phyloP scores from a whole-genome alignment of 2,113 vertebrate species.

The Laticauda laticaudata region DNA sequence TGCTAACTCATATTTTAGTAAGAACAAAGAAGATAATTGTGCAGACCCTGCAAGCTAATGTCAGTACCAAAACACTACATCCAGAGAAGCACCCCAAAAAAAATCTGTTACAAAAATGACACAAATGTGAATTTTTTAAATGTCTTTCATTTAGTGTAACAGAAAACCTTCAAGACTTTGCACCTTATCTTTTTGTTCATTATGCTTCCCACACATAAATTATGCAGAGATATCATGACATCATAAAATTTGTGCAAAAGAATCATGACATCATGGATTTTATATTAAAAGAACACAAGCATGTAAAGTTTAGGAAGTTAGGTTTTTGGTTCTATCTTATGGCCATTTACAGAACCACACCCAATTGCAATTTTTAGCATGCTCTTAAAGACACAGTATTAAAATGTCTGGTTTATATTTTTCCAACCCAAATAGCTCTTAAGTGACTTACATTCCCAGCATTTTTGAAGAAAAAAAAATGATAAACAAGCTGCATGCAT shows the following conservation, averaged over 20 bases:
- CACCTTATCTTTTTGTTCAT: background rate
- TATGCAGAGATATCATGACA: background rate
- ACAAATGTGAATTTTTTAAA: constrained; percentile 24
- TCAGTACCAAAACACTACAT: constrained; percentile 60
- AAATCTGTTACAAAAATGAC: constrained; percentile 41
- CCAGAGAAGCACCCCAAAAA: constrained; percentile 49
- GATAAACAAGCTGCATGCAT: background rate
- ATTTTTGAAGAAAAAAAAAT: background rate
- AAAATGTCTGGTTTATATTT: too few species aligned
- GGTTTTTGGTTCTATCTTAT: too few species aligned
- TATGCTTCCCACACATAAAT: background rate
- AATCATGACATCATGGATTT: background rate
- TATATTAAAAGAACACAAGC: background rate
- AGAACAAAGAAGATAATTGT: constrained; percentile 74
- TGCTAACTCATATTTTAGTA: constrained; percentile 76
- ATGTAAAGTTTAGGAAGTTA: background rate
- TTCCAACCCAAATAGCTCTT: too few species aligned
- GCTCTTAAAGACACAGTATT: too few species aligned
- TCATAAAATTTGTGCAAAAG: background rate
- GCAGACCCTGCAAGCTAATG: constrained; percentile 66
- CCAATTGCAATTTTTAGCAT: too few species aligned
- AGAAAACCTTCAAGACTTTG: background rate
- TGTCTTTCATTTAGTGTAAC: constrained; percentile 18
- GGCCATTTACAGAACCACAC: too few species aligned
- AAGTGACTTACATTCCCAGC: too few species aligned